phyloP scores from a whole-genome alignment of 2,888 invertebrate genomes.

The Drosophila villosipedis region DNA sequence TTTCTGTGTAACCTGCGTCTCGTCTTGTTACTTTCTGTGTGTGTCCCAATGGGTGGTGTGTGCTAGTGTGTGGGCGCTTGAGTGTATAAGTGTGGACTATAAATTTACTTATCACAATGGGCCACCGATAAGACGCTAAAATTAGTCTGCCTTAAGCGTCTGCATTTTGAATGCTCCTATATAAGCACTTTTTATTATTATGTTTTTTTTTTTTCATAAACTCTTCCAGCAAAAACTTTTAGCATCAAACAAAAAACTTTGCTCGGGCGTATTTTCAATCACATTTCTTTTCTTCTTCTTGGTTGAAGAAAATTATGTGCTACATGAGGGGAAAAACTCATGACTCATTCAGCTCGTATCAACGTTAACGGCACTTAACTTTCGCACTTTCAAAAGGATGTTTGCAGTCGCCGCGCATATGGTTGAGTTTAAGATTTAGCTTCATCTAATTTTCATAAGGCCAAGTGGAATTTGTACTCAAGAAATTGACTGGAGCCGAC shows the following conservation, averaged over 20 bases:
- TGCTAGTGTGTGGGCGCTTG: slow-evolving; percentile 14
- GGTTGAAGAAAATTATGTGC: slow-evolving; percentile 49
- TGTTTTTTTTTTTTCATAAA: slow-evolving; percentile 3
- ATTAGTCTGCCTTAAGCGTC: slow-evolving; percentile 62
- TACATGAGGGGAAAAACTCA: slow-evolving; percentile 39
- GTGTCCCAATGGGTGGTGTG: background rate
- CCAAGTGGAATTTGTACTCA: slow-evolving; percentile 70
- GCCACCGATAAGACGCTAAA: slow-evolving; percentile 47
- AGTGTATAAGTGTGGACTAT: slow-evolving; percentile 45
- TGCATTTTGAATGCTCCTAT: slow-evolving; percentile 28
- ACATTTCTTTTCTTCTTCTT: slow-evolving; percentile 20
- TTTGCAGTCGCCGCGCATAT: slow-evolving; percentile 28
- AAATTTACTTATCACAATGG: slow-evolving; percentile 71
- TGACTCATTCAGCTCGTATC: slow-evolving; percentile 53
- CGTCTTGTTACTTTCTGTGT: slow-evolving; percentile 27
- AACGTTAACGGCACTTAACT: slow-evolving; percentile 72
- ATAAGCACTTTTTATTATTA: slow-evolving; percentile 13
- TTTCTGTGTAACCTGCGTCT: slow-evolving; percentile 17
- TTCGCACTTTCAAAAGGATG: slow-evolving; percentile 50
- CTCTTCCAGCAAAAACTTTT: slow-evolving; percentile 22
- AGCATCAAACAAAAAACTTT: slow-evolving; percentile 29
- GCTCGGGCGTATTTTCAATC: slow-evolving; percentile 23
- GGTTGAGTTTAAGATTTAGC: slow-evolving; percentile 49
- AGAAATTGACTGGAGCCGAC: slow-evolving; percentile 39
- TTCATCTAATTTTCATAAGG: slow-evolving; percentile 75